Evolutionary conservation across 2,113 vertebrate genomes (phyloP).

Genomic region (Machaerirhynchus nigripectus): DNA sequence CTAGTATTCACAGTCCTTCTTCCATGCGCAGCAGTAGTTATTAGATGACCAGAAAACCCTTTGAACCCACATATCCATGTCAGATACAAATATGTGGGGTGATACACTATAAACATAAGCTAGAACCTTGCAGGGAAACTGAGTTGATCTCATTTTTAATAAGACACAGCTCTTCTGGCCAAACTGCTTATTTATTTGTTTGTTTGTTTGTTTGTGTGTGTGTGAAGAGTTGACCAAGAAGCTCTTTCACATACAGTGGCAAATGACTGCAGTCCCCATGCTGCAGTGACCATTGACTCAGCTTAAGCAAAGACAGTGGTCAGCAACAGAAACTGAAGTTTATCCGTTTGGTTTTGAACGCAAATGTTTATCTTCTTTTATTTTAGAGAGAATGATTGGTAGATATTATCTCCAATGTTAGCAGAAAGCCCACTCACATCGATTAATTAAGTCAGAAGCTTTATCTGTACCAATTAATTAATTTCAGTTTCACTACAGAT

Average conservation of each 20-base stretch:
- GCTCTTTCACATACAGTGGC: not conserved
- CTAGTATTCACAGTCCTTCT: not conserved
- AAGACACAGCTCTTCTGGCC: not conserved
- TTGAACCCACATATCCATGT: not conserved
- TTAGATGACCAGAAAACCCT: not conserved
- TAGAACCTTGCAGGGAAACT: not conserved
- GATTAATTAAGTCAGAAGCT: not conserved
- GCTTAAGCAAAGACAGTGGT: not conserved
- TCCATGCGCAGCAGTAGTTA: not conserved
- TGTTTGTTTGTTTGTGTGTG: not conserved
- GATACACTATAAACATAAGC: not conserved
- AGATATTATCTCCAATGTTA: not conserved
- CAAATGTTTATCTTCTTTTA: not conserved
- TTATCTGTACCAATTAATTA: not conserved
- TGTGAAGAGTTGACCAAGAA: not conserved
- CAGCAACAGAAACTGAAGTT: not conserved
- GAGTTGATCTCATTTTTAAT: not conserved
- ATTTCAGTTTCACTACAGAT: not conserved
- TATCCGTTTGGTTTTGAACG: not conserved
- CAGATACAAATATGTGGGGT: not conserved
- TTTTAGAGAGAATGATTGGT: not conserved
- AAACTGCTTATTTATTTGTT: not conserved
- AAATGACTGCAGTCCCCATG: not conserved
- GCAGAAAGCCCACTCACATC: not conserved
- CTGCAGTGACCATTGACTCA: not conserved